Base-by-base conservation (phyloP, 2,113 vertebrate species). In the Herpailurus yagouaroundi region DNA sequence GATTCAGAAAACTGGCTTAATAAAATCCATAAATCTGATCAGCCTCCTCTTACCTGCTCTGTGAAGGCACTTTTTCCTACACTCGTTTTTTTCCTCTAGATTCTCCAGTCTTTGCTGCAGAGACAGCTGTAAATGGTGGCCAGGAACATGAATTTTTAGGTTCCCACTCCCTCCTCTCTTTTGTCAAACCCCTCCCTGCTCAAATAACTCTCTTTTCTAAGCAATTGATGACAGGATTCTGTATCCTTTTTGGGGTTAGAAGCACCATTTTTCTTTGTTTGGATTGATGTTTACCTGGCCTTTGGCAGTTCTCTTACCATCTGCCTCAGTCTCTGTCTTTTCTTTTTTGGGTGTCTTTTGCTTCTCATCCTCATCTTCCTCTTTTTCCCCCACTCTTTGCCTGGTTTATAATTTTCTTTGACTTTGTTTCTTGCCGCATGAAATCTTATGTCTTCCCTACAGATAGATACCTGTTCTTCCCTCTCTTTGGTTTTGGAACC, bases 11-110 rank as follows among this genome's bases (percentile, higher is more conserved):
- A 98, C 94, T 95, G 95, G 97, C 93, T 97, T 98, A 98, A 98
- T 98, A 98, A 98, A 98, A 97, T 86, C 96, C 91, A 97, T 98
- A 98, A 98, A 98, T 98, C 97, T 98, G 81, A 95, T 97, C 94
- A 91, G 85, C 91, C 77, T 93, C 97, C 94, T 95, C 95, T 98
- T 93, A 97, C 97, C 97, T 95, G 95, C 97, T 94, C 94, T 96
- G 94, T 3, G 3, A 96, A 97, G 85, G 96, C 95, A 69, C 16
- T 97, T 97, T 97, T 92, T 90, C 57, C 96, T 86, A 85, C 36
- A 2, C 60, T 87, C 89, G 55, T 87, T 86, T 81, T 88, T 96
- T 84, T 38, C 69, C 74, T 57, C 52, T 21, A 1, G 41, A 73
- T 82, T 94, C 86, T 86, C 36, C 69, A 45, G 64, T 29, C 96